Conservation (phyloP, 1,140 invertebrate species). For the Bombus vancouverensis region DNA sequence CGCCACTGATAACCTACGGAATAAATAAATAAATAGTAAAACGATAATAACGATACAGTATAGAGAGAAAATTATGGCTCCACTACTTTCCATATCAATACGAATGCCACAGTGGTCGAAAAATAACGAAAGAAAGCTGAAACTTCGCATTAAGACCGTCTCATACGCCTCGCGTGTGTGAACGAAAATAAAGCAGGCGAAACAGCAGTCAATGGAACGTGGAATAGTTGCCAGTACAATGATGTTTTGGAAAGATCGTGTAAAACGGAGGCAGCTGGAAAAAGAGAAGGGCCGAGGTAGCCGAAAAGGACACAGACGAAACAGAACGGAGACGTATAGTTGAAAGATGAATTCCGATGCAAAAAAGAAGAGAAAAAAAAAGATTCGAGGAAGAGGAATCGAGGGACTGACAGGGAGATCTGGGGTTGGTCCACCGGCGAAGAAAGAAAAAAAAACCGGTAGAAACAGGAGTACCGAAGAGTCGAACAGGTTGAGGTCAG, state of each 20-base stretch:
- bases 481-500: constrained; percentile 52
- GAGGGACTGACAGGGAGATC: constrained; percentile 37
- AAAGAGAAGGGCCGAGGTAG: neutral
- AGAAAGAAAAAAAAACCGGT: neutral
- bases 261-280: neutral
- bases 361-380: neutral
- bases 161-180: neutral
- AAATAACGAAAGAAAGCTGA: neutral
- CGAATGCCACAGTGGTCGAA: neutral
- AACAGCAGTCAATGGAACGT: neutral
- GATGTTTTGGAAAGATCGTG: constrained; percentile 24
- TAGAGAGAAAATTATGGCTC: no score
- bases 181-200: neutral
- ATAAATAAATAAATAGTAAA: no score
- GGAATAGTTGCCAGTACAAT: neutral
- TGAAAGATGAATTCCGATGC: constrained; percentile 42
- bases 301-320: neutral
- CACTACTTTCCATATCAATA: no score
- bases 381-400: neutral
- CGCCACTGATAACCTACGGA: no score
- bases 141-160: no score
- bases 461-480: constrained; percentile 41
- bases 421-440: constrained; percentile 1
- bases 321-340: constrained; percentile 22
- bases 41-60: no score